These are phyloP conservation scores for Ascaphus truei DNA, from an alignment of 2,113 vertebrate species.

Conservation along the genomic window DNA sequence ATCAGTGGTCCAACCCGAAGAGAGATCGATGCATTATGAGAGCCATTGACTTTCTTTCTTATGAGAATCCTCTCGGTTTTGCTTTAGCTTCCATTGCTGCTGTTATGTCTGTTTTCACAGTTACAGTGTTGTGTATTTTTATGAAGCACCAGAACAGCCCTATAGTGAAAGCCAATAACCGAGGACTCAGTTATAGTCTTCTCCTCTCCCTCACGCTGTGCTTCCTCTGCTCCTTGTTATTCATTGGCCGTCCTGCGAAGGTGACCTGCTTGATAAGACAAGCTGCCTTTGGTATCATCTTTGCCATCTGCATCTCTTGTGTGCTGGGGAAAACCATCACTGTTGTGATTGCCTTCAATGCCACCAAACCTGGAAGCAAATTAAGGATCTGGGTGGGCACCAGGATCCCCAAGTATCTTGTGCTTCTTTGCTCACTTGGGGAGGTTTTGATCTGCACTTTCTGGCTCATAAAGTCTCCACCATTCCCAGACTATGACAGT, in stretches of 20 bases:
- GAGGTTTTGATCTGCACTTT: not conserved
- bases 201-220: slow-evolving; percentile 45
- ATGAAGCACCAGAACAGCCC: slow-evolving; percentile 39
- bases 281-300: not conserved
- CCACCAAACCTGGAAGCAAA: not conserved
- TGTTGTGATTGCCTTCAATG: slow-evolving; percentile 17
- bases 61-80: slow-evolving; percentile 58
- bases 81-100: slow-evolving; percentile 44
- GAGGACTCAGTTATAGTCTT: slow-evolving; percentile 47
- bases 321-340: slow-evolving; percentile 27
- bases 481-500: not conserved
- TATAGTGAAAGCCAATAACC: slow-evolving; percentile 33
- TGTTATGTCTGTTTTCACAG: slow-evolving; percentile 48
- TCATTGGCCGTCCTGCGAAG: not conserved
- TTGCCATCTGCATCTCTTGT: not conserved
- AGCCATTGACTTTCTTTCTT: slow-evolving; percentile 57
- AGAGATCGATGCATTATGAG: slow-evolving; percentile 58
- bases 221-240: slow-evolving; percentile 40
- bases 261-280: not conserved
- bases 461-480: not conserved
- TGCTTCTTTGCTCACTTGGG: not conserved
- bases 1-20: slow-evolving; percentile 57
- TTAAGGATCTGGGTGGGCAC: not conserved
- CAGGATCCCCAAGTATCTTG: not conserved
- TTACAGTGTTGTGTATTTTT: slow-evolving; percentile 47